Evolutionary conservation across 2,888 invertebrate species (phyloP).

Genomic region (Sinodicranocentrus sp.): DNA sequence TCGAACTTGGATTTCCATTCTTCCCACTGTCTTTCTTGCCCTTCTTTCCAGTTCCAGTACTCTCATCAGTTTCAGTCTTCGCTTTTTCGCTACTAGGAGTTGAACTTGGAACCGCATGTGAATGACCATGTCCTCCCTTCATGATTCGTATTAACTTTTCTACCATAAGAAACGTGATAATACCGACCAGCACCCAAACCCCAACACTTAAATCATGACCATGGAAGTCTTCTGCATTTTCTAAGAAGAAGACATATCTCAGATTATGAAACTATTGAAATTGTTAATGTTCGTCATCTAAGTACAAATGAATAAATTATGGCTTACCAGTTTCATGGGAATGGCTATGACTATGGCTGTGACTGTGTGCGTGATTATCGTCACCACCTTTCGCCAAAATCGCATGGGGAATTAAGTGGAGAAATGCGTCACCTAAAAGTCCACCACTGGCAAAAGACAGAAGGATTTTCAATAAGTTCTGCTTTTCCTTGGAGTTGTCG

Average conservation of each 20-base stretch:
- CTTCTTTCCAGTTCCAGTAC: conserved; percentile 75
- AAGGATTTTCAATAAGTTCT: conserved; percentile 92
- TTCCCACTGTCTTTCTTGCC: conserved; percentile 75
- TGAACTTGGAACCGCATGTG: conserved; percentile 76
- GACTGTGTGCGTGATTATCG: conserved; percentile 79
- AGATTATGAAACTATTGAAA: conserved; percentile 30
- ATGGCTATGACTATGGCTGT: conserved; percentile 81
- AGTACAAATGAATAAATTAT: no score
- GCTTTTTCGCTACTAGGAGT: conserved; percentile 62
- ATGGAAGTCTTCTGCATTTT: conserved; percentile 79
- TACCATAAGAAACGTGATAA: conserved; percentile 93
- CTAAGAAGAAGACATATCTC: conserved; percentile 30
- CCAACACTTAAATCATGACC: conserved; percentile 93
- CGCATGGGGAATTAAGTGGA: conserved; percentile 99
- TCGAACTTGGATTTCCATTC: conserved; percentile 23
- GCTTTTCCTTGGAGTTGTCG: conserved; percentile 89
- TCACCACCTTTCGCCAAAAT: conserved; percentile 80
- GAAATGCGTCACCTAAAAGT: conserved; percentile 97
- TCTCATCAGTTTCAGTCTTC: conserved; percentile 72
- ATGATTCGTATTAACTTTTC: conserved; percentile 95
- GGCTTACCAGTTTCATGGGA: conserved; percentile 78
- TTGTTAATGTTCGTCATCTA: no score
- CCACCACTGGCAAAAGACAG: conserved; percentile 97
- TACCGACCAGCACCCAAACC: conserved; percentile 95
- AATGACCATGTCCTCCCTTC: conserved; percentile 90